A percentile compares a stretch with the other conserved stretches of the same genome.
Conservation (phyloP, 2,888 invertebrate genomes). For the Corbicula japonica region DNA sequence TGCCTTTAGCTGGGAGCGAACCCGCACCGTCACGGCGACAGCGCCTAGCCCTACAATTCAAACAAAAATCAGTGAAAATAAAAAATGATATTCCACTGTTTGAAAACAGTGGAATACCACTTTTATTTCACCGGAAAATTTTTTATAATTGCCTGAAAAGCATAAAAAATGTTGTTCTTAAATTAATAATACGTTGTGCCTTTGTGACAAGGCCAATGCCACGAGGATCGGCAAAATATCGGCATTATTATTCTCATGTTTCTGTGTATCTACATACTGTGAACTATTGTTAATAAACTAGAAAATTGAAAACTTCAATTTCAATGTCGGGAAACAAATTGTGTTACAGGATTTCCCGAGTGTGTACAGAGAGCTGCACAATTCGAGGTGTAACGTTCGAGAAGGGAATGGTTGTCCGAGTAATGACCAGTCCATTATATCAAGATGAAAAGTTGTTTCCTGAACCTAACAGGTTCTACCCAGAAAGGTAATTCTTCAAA, state of each 20-base stretch:
- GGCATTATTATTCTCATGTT: not conserved
- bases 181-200: not conserved
- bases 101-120: not conserved
- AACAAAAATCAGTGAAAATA: not conserved
- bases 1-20: not conserved
- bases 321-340: not conserved
- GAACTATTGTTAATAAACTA: not conserved
- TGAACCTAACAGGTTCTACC: constrained; percentile 69
- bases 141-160: not conserved
- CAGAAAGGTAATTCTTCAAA: constrained; percentile 75
- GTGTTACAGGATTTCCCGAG: constrained; percentile 70
- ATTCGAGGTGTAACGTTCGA: constrained; percentile 69
- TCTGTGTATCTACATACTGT: not conserved
- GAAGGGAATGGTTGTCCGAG: constrained; percentile 70
- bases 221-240: not conserved
- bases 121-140: not conserved
- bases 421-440: constrained; percentile 74
- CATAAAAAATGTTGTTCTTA: not conserved
- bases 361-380: constrained; percentile 69
- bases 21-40: not conserved
- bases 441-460: constrained; percentile 68
- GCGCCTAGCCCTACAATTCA: not conserved
- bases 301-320: not conserved
- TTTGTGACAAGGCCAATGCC: not conserved
- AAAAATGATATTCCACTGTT: not conserved